phyloP scores from a whole-genome alignment of 2,888 invertebrate species.

The Tenthredo notha region DNA sequence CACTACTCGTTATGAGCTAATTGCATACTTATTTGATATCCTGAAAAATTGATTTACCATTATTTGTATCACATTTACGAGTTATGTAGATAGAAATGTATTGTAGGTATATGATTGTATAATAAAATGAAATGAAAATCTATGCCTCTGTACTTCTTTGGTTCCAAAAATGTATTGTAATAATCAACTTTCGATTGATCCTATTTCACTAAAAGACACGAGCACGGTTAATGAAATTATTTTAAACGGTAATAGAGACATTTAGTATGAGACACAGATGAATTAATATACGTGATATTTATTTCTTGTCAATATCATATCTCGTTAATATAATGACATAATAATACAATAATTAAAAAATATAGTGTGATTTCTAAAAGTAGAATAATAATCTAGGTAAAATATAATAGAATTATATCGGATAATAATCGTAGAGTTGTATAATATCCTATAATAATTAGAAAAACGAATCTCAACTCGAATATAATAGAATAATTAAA shows the following conservation, averaged over 20 bases:
- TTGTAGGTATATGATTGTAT: neutral
- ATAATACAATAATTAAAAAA: slow-evolving; percentile 76
- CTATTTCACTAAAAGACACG: neutral
- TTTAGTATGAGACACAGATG: neutral
- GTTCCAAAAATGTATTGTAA: neutral
- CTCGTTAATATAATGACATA: slow-evolving; percentile 72
- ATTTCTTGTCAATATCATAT: slow-evolving; percentile 73
- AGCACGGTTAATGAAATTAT: neutral
- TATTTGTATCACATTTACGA: neutral
- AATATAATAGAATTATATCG: slow-evolving; percentile 63
- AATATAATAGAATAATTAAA: slow-evolving; percentile 67
- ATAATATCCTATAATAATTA: slow-evolving; percentile 29
- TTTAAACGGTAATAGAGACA: neutral
- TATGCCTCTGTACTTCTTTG: neutral
- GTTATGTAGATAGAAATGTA: neutral
- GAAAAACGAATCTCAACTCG: slow-evolving; percentile 57
- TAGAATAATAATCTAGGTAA: slow-evolving; percentile 71
- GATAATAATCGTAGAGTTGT: slow-evolving; percentile 36
- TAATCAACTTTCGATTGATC: neutral
- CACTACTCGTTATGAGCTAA: neutral
- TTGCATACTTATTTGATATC: neutral
- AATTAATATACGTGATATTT: slow-evolving; percentile 66
- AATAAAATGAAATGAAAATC: neutral
- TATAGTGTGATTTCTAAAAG: slow-evolving; percentile 75
- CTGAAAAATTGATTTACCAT: neutral